Conservation (phyloP, 2,797 vertebrate genomes). For the Tamandua tetradactyla region DNA sequence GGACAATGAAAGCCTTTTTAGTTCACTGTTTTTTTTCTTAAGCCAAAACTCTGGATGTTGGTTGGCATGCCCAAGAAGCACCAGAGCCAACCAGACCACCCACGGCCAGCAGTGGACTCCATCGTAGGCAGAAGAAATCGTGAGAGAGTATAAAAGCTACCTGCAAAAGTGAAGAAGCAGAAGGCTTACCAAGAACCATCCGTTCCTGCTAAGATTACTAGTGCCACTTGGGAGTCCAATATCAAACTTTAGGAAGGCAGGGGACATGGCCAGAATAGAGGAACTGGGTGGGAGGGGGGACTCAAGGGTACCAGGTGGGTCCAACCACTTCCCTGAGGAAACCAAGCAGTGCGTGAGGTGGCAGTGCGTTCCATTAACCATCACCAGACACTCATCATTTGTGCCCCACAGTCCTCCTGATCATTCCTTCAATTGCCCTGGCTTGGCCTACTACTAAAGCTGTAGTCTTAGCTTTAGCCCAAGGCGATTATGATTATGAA, state of each 20-base stretch:
- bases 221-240: neutral
- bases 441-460: neutral
- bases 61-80: neutral
- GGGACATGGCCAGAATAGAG: neutral
- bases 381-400: neutral
- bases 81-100: constrained; percentile 14
- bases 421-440: neutral
- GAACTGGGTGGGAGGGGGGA: neutral
- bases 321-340: neutral
- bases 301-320: neutral
- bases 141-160: neutral
- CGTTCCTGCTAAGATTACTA: neutral
- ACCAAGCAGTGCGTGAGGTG: neutral
- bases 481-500: no score
- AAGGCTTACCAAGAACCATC: neutral
- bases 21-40: constrained; percentile 61
- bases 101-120: neutral
- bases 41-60: neutral
- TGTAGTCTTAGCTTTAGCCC: no score
- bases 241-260: neutral
- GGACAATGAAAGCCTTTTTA: constrained; percentile 67
- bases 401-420: neutral
- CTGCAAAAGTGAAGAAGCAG: neutral
- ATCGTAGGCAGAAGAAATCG: neutral
- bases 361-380: neutral